These are phyloP conservation scores for Reticulitermes speratus DNA, from an alignment of 1,140 invertebrate genomes.

Conservation along the genomic window DNA sequence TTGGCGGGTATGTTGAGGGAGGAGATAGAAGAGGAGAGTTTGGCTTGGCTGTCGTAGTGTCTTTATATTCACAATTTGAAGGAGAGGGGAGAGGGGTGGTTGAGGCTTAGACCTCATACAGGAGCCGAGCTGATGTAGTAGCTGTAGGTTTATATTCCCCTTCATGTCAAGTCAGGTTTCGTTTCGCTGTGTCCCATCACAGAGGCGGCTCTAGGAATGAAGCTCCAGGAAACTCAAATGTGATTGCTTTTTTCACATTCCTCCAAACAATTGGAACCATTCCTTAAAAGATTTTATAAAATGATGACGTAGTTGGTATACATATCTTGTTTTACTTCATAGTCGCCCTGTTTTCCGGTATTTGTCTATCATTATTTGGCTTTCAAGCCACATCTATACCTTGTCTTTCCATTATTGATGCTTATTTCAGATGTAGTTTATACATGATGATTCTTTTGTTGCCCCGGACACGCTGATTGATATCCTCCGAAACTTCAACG, in stretches of 20 bases:
- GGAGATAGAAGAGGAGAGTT: background rate
- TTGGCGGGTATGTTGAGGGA: background rate
- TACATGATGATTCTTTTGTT: too few species aligned
- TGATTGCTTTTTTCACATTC: background rate
- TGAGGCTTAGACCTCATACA: slow-evolving; percentile 7
- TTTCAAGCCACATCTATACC: too few species aligned
- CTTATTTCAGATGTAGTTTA: too few species aligned
- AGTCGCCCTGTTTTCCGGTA: too few species aligned
- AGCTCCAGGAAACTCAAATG: background rate
- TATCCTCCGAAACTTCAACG: too few species aligned
- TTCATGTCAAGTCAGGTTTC: slow-evolving; percentile 18
- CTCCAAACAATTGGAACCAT: too few species aligned
- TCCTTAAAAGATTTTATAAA: too few species aligned
- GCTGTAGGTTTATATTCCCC: slow-evolving; percentile 12
- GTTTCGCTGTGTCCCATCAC: background rate
- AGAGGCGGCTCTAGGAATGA: background rate
- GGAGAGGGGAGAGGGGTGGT: background rate
- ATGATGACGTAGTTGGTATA: too few species aligned
- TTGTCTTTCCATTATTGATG: too few species aligned
- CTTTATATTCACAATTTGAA: slow-evolving; percentile 4
- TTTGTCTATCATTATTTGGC: too few species aligned
- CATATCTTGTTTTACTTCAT: too few species aligned
- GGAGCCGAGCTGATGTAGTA: background rate
- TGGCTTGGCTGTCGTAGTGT: slow-evolving; percentile 12
- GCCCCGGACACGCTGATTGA: too few species aligned